Percentiles rank a stretch among this genome's conserved stretches.
These are phyloP conservation scores for silkworm (Bombyx mori) DNA, from an alignment of 1,140 invertebrate species.

Conservation along the genomic window ASM3026992v2 NC_085112.1:6494501-6495000, in stretches of 20 bases:
- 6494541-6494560: too few species aligned
- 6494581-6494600: too few species aligned
- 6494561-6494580: too few species aligned
- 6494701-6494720: slow-evolving; percentile 12
- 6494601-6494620: background rate
- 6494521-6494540: too few species aligned
- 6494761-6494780: slow-evolving; percentile 14
- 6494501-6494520: too few species aligned
- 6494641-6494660: background rate
- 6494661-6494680: background rate
- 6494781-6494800: slow-evolving; percentile 16
- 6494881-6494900: background rate
- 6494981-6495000: too few species aligned
- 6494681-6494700: slow-evolving; percentile 3
- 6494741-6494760: slow-evolving; percentile 42
- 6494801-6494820: slow-evolving; percentile 1
- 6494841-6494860: slow-evolving; percentile 1
- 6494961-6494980: too few species aligned
- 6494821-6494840: slow-evolving; percentile 11
- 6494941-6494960: too few species aligned
- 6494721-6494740: slow-evolving; percentile 40
- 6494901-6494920: slow-evolving; percentile 4
- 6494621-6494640: background rate
- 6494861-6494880: slow-evolving; percentile 4
- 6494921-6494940: slow-evolving; percentile 2